A percentile compares a stretch with the other conserved stretches of the same genome.
Evolutionary conservation across 2,113 vertebrate species (phyloP).

Genomic region (Hippocampus guttulatus): DNA sequence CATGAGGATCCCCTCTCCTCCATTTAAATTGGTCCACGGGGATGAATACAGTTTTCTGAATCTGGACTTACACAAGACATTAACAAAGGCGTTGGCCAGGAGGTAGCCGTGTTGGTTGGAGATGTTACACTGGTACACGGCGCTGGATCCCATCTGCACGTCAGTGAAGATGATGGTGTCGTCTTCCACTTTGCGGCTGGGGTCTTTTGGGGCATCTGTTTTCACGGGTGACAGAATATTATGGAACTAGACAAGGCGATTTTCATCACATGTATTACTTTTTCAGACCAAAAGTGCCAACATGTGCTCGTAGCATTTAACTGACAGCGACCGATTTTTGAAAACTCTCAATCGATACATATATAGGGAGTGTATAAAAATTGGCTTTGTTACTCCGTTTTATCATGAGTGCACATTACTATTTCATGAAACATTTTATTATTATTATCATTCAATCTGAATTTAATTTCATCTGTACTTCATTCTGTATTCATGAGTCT

Average conservation of each 20-base stretch:
- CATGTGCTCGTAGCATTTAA: too few relatives aligned
- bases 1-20: too few relatives aligned
- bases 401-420: too few relatives aligned
- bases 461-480: too few relatives aligned
- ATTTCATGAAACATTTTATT: too few relatives aligned
- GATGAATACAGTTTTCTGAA: background rate
- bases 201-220: conserved; percentile 83
- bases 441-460: too few relatives aligned
- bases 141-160: conserved; percentile 85
- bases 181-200: conserved; percentile 85
- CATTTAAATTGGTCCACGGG: background rate
- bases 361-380: too few relatives aligned
- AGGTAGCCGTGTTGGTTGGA: conserved; percentile 93
- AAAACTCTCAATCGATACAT: too few relatives aligned
- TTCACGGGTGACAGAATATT: background rate
- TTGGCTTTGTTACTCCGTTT: too few relatives aligned
- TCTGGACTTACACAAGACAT: conserved; percentile 85
- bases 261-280: background rate
- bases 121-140: conserved; percentile 94
- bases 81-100: conserved; percentile 92
- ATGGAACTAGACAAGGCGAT: background rate
- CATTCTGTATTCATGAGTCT: too few relatives aligned
- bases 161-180: conserved; percentile 89
- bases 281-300: background rate
- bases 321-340: background rate